These are phyloP conservation scores for Crossaster papposus DNA, from an alignment of 53 echinoderm and acorn worm species.

Conservation along the genomic window DNA sequence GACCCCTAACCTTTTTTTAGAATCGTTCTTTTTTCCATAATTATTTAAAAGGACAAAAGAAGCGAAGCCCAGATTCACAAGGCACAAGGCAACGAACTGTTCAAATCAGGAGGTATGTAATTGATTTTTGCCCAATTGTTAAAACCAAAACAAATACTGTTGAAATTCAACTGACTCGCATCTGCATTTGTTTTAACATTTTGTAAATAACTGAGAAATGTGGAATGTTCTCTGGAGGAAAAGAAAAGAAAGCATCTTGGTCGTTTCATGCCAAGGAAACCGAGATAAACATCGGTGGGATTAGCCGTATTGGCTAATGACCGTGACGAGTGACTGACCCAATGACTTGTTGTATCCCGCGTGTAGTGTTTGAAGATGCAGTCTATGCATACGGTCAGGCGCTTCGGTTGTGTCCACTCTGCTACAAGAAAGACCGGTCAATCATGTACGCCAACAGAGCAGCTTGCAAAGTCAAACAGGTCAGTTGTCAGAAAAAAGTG, in stretches of 20 bases:
- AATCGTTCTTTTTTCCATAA: not conserved
- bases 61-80: conserved; percentile 83
- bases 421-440: conserved; percentile 89
- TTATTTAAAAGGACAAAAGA: conserved; percentile 71
- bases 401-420: conserved; percentile 77
- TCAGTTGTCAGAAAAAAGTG: not conserved
- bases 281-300: too few species aligned
- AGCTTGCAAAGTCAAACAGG: conserved; percentile 79
- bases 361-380: conserved; percentile 86
- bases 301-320: too few species aligned
- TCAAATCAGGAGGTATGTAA: conserved; percentile 78
- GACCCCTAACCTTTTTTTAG: not conserved
- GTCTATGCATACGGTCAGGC: conserved; percentile 78
- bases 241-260: too few species aligned
- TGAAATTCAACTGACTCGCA: too few species aligned
- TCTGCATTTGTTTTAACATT: too few species aligned
- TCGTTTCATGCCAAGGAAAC: too few species aligned
- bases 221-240: too few species aligned
- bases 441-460: conserved; percentile 97
- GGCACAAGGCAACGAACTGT: conserved; percentile 82
- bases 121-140: not conserved
- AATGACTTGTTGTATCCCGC: not conserved
- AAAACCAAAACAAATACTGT: too few species aligned
- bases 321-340: too few species aligned
- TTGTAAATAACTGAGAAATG: too few species aligned